Percentiles rank a stretch among this genome's conserved stretches.
phyloP scores from a whole-genome alignment of 53 echinoderm and acorn worm genomes.

The Crossaster papposus region DNA sequence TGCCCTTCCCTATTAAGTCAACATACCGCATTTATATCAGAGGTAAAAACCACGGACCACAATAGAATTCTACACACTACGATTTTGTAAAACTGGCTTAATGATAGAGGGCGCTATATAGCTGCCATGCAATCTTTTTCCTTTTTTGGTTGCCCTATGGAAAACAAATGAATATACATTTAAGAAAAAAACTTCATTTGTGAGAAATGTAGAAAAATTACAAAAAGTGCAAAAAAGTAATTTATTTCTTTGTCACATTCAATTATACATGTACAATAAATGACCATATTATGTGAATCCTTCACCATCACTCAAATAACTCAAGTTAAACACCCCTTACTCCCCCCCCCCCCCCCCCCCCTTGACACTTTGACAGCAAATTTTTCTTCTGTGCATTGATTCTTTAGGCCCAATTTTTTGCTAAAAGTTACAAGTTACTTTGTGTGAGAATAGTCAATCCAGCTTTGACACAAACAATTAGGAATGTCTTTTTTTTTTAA shows the following conservation, averaged over 20 bases:
- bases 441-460: too few species aligned
- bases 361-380: background rate
- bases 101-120: background rate
- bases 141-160: background rate
- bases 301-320: too few species aligned
- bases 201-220: background rate
- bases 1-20: background rate
- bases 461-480: background rate
- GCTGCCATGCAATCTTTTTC: conserved; percentile 3
- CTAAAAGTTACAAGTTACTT: background rate
- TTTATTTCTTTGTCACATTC: background rate
- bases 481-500: background rate
- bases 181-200: background rate
- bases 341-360: too few species aligned
- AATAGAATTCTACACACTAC: background rate
- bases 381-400: background rate
- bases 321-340: too few species aligned
- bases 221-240: background rate
- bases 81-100: background rate
- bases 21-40: background rate
- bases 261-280: too few species aligned
- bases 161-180: background rate
- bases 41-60: background rate
- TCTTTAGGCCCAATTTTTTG: background rate
- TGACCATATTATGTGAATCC: too few species aligned